Evolutionary conservation across 2,797 vertebrate genomes (phyloP), one percentile per base, ranked within the genome.

Genomic region (Phalanger gymnotis): DNA sequence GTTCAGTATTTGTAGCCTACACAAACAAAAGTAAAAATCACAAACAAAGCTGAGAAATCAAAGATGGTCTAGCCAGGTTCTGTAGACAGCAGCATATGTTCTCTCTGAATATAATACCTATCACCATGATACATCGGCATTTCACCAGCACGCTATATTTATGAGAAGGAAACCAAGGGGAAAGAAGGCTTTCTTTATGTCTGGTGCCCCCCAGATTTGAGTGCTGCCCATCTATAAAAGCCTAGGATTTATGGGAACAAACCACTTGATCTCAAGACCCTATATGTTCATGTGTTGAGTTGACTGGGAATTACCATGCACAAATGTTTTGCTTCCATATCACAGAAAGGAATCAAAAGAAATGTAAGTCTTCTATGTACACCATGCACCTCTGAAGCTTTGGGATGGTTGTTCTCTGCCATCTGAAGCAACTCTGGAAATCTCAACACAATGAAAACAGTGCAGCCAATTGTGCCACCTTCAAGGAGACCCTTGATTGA

Each of bases 401-500:
- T 30, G 13, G 93, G 96, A 87, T 47, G 92, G 61, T 58, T 0
- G 7, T 95, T 93, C 92, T 94, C 95, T 96, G 53, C 96, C 57
- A 19, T 66, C 28, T 6, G 54, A 92, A 94, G 93, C 96, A 94
- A 93, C 93, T 52, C 92, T 55, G 94, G 97, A 97, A 96, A 97
- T 95, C 73, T 94, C 96, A 96, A 53, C 87, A 96, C 95, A 97
- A 96, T 97, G 95, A 58, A 97, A 97, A 97, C 54, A 91, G 12
- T 56, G 73, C 92, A 92, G 95, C 96, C 22, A 12, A 56, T 95
- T 94, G 97, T 97, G 92, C 91, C 57, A 91, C 97, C 97, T 93
- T 98, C 92, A 53, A 92, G 95, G 97, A 97, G 95, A 97, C 5
- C 96, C 98, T 96, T 94, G 97, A 95, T 94, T 90, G 30, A 34